Evolutionary conservation across 1,140 invertebrate species (phyloP), one percentile per base, ranked within the genome.

Genomic region (Conus betulinus): DNA sequence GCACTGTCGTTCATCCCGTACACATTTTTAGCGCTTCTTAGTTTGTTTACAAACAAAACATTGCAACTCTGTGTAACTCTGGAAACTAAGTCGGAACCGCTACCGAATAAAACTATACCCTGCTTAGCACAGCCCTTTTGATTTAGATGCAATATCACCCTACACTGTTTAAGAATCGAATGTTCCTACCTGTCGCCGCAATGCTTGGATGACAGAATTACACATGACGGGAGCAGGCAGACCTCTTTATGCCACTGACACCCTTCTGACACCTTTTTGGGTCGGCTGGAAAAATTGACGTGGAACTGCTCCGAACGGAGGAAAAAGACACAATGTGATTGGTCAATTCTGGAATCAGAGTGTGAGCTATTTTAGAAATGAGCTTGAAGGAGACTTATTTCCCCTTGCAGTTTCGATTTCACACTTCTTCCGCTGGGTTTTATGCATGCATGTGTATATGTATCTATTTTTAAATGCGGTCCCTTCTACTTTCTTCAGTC

Each of bases 261-360:
- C 57, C 13, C 51, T 5, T 53, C 5, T 86, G 67, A 87, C 85
- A 55, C 53, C 74, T 53, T 55, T 55, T 57, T 20, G 27, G 60
- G 74, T 55, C 51, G 85, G 74, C 71, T 87, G 85, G 85, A 74
- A 57, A 87, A 78, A 87, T 76, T 87, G 85, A 87, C 85, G 85
- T 87, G 85, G 85, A 87, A 78, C 39, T 25, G 53, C 7, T 8
- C 39, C 74, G 20, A 27, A 15, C 67, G 11, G 52, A 8, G 13
- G 25, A 55, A 55, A 39, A 78, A 87, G 15, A 27, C 10, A 25
- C 4, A n/a, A 17, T 87, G 39, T 79, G 67, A 78, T 87, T 87
- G 85, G 85, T 87, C 74, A 55, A 53, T 86, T 39, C 27, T 51
- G n/a, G 13, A 27, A 39, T 57, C 63, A 10, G 20, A n/a, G 7